Percentiles rank a stretch among this genome's conserved stretches.
These are phyloP conservation scores for Euborellia annulipes DNA, from an alignment of 1,140 invertebrate genomes.

Conservation along the genomic window DNA sequence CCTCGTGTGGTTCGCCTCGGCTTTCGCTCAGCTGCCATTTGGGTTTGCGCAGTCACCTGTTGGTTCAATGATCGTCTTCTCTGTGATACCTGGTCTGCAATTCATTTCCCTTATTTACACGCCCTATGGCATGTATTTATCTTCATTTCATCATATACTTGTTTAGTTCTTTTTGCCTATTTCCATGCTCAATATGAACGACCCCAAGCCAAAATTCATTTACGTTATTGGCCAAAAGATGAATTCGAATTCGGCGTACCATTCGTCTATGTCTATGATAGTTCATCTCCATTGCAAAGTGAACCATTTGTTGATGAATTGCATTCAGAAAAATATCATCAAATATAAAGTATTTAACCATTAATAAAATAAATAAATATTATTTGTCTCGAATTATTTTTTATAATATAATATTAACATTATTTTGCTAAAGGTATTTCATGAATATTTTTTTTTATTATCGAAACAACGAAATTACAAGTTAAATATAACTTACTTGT, in stretches of 20 bases:
- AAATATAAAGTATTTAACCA: too few species aligned
- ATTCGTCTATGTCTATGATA: constrained; percentile 30
- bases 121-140: constrained; percentile 67
- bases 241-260: constrained; percentile 58
- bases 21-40: constrained; percentile 43
- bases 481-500: too few species aligned
- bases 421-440: too few species aligned
- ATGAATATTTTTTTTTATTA: too few species aligned
- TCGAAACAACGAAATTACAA: too few species aligned
- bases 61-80: constrained; percentile 64
- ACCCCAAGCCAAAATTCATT: constrained; percentile 46
- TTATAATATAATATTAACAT: too few species aligned
- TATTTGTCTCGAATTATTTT: too few species aligned
- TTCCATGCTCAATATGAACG: constrained; percentile 54
- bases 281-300: too few species aligned
- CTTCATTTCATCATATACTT: constrained; percentile 58
- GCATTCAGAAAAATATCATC: too few species aligned
- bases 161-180: constrained; percentile 58
- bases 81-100: constrained; percentile 55
- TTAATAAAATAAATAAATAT: too few species aligned
- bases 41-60: constrained; percentile 49
- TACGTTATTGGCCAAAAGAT: constrained; percentile 58
- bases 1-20: constrained; percentile 46
- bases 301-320: too few species aligned
- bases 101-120: constrained; percentile 65